Evolutionary conservation across 2,888 invertebrate species (phyloP).

Genomic region (Magallana nippona): DNA sequence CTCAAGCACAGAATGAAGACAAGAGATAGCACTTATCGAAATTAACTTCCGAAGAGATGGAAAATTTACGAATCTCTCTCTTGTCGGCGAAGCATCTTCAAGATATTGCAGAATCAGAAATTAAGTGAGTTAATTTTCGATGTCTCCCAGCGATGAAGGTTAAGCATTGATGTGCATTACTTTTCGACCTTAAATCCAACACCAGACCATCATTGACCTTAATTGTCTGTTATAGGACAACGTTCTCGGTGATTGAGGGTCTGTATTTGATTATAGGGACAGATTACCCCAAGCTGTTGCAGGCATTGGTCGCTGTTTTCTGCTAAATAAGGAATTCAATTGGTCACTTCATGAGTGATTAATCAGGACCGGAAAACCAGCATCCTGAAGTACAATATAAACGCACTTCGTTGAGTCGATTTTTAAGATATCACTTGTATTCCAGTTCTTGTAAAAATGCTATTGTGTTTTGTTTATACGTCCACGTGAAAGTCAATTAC

Average conservation of each 20-base stretch:
- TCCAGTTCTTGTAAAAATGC: too few relatives aligned
- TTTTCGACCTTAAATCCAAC: constrained; percentile 10
- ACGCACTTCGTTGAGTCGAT: neutral
- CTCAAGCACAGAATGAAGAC: constrained; percentile 29
- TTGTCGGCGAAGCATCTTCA: constrained; percentile 7
- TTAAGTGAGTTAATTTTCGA: constrained; percentile 30
- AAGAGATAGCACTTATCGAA: constrained; percentile 35
- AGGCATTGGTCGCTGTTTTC: neutral
- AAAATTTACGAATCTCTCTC: constrained; percentile 18
- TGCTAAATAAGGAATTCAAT: neutral
- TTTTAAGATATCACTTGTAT: neutral
- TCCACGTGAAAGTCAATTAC: too few relatives aligned
- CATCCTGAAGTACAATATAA: constrained; percentile 1
- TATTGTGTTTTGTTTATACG: too few relatives aligned
- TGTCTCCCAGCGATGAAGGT: constrained; percentile 2
- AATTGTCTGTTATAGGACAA: neutral
- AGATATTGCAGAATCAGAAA: constrained; percentile 19
- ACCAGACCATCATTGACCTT: constrained; percentile 8
- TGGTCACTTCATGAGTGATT: constrained; percentile 3
- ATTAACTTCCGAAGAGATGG: constrained; percentile 22
- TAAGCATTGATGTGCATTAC: constrained; percentile 18
- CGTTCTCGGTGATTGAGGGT: neutral
- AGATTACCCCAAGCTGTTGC: constrained; percentile 21
- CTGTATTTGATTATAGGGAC: constrained; percentile 3
- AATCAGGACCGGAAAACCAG: neutral